Percentiles rank a stretch among this genome's conserved stretches.
Evolutionary conservation across 1,140 invertebrate species (phyloP).

Genomic region (Drosophila carrolli): DNA sequence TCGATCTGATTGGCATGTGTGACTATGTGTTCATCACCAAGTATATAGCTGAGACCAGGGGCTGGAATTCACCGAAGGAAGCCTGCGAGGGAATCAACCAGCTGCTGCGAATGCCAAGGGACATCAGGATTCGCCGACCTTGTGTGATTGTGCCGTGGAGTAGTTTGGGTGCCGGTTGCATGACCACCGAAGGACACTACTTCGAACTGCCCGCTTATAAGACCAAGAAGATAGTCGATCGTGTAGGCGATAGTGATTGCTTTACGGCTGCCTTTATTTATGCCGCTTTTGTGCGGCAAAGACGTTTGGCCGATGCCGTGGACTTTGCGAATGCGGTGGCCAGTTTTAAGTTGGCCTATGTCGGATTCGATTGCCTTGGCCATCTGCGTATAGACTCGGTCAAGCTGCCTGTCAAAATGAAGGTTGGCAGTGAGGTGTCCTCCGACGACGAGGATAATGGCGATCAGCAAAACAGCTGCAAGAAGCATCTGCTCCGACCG

Average conservation of each 20-base stretch:
- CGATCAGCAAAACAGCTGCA: constrained; percentile 5
- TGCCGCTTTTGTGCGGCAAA: constrained; percentile 45
- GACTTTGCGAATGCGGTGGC: constrained; percentile 87
- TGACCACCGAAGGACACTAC: constrained; percentile 84
- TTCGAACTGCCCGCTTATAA: constrained; percentile 85
- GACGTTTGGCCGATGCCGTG: constrained; percentile 72
- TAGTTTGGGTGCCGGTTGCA: constrained; percentile 87
- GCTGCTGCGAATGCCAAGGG: constrained; percentile 18
- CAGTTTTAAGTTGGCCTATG: constrained; percentile 87
- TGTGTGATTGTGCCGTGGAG: constrained; percentile 89
- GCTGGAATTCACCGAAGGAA: constrained; percentile 22
- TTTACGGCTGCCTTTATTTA: constrained; percentile 87
- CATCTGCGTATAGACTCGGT: constrained; percentile 6
- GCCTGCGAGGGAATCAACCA: constrained; percentile 32
- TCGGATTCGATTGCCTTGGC: constrained; percentile 80
- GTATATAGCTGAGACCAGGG: constrained; percentile 14
- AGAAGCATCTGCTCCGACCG: constrained; percentile 7
- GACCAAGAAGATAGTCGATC: constrained; percentile 86
- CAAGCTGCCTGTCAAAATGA: neutral
- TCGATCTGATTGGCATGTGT: constrained; percentile 49
- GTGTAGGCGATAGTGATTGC: constrained; percentile 88
- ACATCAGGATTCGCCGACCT: constrained; percentile 26
- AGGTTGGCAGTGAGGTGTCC: neutral
- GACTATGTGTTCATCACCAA: constrained; percentile 89
- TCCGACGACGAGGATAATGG: constrained; percentile 8